These are phyloP conservation scores for Lepus europaeus DNA, from an alignment of 2,113 vertebrate species.

Conservation along the genomic window DNA sequence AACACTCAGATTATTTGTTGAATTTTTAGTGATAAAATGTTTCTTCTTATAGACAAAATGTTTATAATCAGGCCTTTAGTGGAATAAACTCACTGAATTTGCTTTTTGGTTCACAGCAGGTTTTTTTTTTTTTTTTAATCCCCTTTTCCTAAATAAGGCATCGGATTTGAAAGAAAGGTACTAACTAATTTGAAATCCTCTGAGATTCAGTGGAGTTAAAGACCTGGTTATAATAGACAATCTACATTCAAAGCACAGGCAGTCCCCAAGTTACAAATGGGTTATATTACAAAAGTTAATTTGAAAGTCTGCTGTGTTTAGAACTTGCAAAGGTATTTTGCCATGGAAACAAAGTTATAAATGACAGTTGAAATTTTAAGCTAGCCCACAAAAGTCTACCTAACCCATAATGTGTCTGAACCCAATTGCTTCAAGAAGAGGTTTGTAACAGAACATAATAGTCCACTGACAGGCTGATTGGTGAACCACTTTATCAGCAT, in stretches of 20 bases:
- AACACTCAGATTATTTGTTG: constrained; percentile 30
- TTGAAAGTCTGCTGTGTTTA: constrained; percentile 74
- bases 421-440: constrained; percentile 63
- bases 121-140: constrained; percentile 59
- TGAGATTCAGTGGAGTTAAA: constrained; percentile 58
- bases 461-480: constrained; percentile 20
- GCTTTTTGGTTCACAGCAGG: constrained; percentile 42
- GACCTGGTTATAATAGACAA: constrained; percentile 58
- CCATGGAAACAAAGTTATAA: constrained; percentile 76
- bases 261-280: constrained; percentile 58
- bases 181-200: constrained; percentile 72
- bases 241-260: constrained; percentile 74
- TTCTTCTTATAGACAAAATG: constrained; percentile 52
- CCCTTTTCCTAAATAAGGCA: constrained; percentile 57
- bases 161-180: constrained; percentile 68
- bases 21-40: constrained; percentile 53
- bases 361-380: constrained; percentile 74
- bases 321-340: constrained; percentile 75
- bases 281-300: constrained; percentile 79
- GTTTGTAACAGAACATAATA: constrained; percentile 63
- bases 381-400: constrained; percentile 60
- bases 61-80: constrained; percentile 44
- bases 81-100: constrained; percentile 49
- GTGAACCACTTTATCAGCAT: constrained; percentile 1
- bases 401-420: constrained; percentile 64